Evolutionary conservation across 1,140 invertebrate species (phyloP).

Genomic region (Dendrolimus kikuchii): DNA sequence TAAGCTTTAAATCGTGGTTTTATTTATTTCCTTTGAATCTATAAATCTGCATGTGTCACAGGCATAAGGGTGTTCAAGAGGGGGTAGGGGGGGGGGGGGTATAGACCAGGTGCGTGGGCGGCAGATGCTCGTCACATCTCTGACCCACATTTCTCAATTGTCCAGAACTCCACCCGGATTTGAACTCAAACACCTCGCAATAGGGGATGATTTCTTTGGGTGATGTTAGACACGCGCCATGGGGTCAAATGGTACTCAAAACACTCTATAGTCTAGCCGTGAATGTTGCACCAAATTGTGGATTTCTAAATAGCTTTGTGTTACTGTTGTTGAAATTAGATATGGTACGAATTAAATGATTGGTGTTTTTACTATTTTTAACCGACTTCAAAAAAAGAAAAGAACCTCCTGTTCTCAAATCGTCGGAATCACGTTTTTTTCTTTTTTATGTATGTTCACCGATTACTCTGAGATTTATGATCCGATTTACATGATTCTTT

Average conservation of each 20-base stretch:
- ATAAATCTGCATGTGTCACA: constrained; percentile 53
- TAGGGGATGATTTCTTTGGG: background rate
- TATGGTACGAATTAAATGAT: too few relatives aligned
- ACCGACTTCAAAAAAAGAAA: too few relatives aligned
- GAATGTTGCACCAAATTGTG: background rate
- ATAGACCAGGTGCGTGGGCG: constrained; percentile 42
- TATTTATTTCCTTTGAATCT: constrained; percentile 19
- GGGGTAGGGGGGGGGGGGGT: constrained; percentile 10
- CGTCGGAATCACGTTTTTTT: too few relatives aligned
- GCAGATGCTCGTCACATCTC: constrained; percentile 37
- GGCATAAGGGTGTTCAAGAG: constrained; percentile 6
- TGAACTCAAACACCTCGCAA: too few relatives aligned
- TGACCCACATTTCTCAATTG: constrained; percentile 33
- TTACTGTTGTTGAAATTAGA: background rate
- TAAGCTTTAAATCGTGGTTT: too few relatives aligned
- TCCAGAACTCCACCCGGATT: too few relatives aligned
- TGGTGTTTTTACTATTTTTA: too few relatives aligned
- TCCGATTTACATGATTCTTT: too few relatives aligned
- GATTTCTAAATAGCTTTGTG: background rate
- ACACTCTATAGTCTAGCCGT: background rate
- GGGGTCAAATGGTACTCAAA: constrained; percentile 2
- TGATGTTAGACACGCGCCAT: background rate
- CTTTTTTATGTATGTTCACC: too few relatives aligned
- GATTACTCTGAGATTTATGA: too few relatives aligned
- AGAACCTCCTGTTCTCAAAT: too few relatives aligned